Evolutionary conservation across 2,888 invertebrate genomes (phyloP).

Genomic region (Phania funesta): DNA sequence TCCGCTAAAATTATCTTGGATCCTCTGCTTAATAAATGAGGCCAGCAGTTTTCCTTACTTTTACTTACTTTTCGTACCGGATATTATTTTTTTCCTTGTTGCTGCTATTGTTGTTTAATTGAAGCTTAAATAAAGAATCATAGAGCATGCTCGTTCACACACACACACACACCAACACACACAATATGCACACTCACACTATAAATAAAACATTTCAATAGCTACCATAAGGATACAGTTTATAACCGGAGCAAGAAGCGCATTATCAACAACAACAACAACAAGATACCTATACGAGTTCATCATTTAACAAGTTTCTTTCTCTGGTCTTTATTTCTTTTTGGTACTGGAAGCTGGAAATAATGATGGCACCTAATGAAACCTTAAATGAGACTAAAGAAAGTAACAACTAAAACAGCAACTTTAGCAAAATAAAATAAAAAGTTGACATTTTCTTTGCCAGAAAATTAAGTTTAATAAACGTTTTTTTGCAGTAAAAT

Average conservation of each 20-base stretch:
- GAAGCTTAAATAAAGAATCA: slow-evolving; percentile 56
- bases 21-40: too few species aligned
- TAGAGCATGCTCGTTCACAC: background rate
- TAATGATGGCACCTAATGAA: background rate
- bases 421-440: background rate
- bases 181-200: background rate
- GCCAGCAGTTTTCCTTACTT: too few species aligned
- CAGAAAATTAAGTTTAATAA: background rate
- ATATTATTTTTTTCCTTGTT: slow-evolving; percentile 33
- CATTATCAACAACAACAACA: background rate
- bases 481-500: background rate
- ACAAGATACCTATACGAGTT: too few species aligned
- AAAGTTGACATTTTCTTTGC: too few species aligned
- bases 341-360: background rate
- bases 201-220: background rate
- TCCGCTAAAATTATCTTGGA: too few species aligned
- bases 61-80: slow-evolving; percentile 26
- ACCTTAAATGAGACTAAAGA: background rate
- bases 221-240: background rate
- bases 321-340: background rate
- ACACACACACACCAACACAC: background rate
- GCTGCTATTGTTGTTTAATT: slow-evolving; percentile 53
- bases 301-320: slow-evolving; percentile 11
- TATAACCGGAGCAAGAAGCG: background rate
- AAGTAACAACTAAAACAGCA: slow-evolving; percentile 15